Conservation (phyloP, 2,113 vertebrate genomes). For the Columba livia region DNA sequence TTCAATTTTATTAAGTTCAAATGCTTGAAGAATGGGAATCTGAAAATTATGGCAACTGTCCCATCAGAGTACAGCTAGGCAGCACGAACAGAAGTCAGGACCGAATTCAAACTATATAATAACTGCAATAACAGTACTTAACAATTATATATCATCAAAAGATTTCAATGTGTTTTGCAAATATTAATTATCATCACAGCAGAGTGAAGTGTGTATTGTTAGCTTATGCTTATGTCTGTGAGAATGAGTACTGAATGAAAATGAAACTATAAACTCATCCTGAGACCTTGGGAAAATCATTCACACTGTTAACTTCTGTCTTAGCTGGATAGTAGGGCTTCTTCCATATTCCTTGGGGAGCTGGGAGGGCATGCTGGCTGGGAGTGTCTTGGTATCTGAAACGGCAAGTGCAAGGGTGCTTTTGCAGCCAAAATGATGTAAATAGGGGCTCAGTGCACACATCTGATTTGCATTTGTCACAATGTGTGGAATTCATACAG, state of each 20-base stretch:
- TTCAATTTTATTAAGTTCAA: not conserved
- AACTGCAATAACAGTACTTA: not conserved
- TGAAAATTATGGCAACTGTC: not conserved
- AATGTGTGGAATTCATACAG: not conserved
- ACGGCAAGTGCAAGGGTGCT: slow-evolving; percentile 1
- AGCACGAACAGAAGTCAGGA: not conserved
- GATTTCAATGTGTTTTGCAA: not conserved
- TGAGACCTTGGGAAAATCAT: not conserved
- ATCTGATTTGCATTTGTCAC: slow-evolving; percentile 2
- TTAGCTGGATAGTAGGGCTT: not conserved
- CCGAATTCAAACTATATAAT: not conserved
- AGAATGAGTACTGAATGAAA: not conserved
- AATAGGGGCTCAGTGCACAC: not conserved
- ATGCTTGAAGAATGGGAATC: not conserved
- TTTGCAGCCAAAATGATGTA: not conserved
- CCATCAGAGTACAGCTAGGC: not conserved
- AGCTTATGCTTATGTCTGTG: not conserved
- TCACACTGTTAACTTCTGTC: not conserved
- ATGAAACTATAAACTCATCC: not conserved
- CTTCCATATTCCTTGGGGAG: not conserved
- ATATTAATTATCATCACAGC: not conserved
- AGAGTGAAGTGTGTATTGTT: not conserved
- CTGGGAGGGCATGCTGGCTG: not conserved
- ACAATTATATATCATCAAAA: not conserved
- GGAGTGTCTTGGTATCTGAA: not conserved